Base-by-base conservation (phyloP, 2,797 vertebrate species). In the Chlorospingus flavigularis region DNA sequence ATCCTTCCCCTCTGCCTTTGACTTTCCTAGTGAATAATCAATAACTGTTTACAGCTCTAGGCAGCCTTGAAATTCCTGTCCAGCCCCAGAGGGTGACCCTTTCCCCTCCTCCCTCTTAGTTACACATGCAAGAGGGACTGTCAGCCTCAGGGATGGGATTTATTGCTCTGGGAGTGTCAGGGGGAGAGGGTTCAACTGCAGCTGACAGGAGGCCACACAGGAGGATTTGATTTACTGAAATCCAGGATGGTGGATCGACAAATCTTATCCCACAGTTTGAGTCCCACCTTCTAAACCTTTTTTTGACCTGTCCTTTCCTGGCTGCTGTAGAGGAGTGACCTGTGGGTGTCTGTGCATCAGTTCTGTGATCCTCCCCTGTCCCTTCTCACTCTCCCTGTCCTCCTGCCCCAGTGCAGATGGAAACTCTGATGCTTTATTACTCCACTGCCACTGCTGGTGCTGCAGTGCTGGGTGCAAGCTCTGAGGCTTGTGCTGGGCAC, bases 11-110 rank as follows among this genome's bases (percentile, higher is more conserved):
- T 70, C 75, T 86, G 78, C 54, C 70, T 94, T 65, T 92, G 91
- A 13, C 90, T 94, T 92, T 86, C 50, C 79, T 54, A 86, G 87
- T 20, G 94, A 94, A 94, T 92, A 92, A 96, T 94, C 91, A 91
- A 81, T 90, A 83, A 58, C 42, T 83, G 42, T 68, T 95, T 83
- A 78, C 15, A 72, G 90, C 54, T 88, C 45, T 51, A 94, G 79
- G 73, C 87, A 92, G 85, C 79, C 85, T 90, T 90, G 90, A 83
- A 94, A 83, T 90, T 74, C 94, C 88, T 7, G 30, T 21, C 62
- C 54, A 65, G 91, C 58, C 90, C 79, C 54, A 37, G 76, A 65
- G 82, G 65, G 84, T 58, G 72, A 77, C 82, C 80, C 70, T 94
- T 77, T 18, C 76, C 79, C 72, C 85, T 90, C 61, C 86, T 67